phyloP scores from a whole-genome alignment of 2,113 vertebrate genomes.

The Trichechus manatus region DNA sequence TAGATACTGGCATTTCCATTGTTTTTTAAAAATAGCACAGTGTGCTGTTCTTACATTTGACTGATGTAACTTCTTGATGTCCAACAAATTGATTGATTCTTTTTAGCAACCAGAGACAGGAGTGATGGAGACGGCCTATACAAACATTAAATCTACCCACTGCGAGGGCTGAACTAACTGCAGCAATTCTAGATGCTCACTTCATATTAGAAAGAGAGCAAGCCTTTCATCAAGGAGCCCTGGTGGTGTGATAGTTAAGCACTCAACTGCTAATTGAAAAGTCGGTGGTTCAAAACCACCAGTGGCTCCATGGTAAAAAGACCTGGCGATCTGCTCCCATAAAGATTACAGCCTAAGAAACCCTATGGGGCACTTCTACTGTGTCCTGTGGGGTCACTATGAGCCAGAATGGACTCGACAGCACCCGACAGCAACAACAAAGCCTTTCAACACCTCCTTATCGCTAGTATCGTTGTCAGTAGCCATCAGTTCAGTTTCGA shows the following conservation, averaged over 20 bases:
- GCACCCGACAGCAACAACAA: neutral
- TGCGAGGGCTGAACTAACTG: neutral
- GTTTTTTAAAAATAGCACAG: constrained; percentile 49
- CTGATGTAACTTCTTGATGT: constrained; percentile 57
- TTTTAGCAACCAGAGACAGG: constrained; percentile 34
- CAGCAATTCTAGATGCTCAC: neutral
- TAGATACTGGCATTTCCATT: constrained; percentile 49
- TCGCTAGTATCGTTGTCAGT: neutral
- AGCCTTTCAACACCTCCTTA: neutral
- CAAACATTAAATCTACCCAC: constrained; percentile 5
- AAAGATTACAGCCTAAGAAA: neutral
- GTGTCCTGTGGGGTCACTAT: neutral
- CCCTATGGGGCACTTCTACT: neutral
- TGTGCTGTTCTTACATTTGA: constrained; percentile 45
- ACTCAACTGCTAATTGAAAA: neutral
- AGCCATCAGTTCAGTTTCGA: neutral
- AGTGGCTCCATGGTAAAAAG: neutral
- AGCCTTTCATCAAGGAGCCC: neutral
- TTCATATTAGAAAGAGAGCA: neutral
- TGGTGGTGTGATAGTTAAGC: neutral
- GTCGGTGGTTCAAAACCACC: neutral
- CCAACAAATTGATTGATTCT: constrained; percentile 55
- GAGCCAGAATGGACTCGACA: neutral
- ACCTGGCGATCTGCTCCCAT: neutral
- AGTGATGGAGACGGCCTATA: constrained; percentile 25